Base-by-base conservation (phyloP, 1,140 invertebrate genomes). In the Colletes gigas region DNA sequence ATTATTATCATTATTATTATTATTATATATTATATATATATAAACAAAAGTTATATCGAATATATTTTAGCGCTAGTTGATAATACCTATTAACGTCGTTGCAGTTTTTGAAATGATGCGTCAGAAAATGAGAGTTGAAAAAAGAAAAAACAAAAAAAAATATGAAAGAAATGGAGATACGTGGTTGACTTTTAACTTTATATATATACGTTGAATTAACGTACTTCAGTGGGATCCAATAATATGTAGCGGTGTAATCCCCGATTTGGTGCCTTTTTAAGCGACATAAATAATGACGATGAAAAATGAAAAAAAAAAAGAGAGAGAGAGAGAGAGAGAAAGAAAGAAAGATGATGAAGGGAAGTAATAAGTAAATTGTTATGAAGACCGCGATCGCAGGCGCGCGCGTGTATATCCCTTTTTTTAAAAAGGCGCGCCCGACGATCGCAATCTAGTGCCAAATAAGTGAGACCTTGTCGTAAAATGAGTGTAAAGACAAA, bases 11-110 rank as follows among this genome's bases (percentile, higher is more conserved):
- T 83, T 83, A 88, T 88, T 87, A 90, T 89, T 87, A 92, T 88
- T 85, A 89, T 88, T 83, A 89, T 89, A 91, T 89, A 89, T 91
- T 90, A 90, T 90, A 91, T 90, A 91, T 90, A 91, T 91, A 90
- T 91, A 92, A 92, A 92, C 89, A 93, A 89, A 92, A 91, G 90
- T 93, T 93, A 93, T 93, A 92, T 91, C 87, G 89, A 92, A 91
- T 92, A 93, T 93, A 93, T 93, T 93, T 93, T 93, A 93, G 92
- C 76, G 89, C 89, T 93, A 93, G 92, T 93, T 93, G 90, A 89
- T 93, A 92, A 88, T 92, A 92, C 87, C 87, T 90, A 92, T 91
- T 92, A 92, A 92, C 88, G 88, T 92, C 91, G 92, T 93, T 93
- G 91, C 92, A 92, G 90, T 92, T 92, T 84, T 85, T 83, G 87